These are phyloP conservation scores for Netelia fuscicornis DNA, from an alignment of 2,888 invertebrate species.

Conservation along the genomic window DNA sequence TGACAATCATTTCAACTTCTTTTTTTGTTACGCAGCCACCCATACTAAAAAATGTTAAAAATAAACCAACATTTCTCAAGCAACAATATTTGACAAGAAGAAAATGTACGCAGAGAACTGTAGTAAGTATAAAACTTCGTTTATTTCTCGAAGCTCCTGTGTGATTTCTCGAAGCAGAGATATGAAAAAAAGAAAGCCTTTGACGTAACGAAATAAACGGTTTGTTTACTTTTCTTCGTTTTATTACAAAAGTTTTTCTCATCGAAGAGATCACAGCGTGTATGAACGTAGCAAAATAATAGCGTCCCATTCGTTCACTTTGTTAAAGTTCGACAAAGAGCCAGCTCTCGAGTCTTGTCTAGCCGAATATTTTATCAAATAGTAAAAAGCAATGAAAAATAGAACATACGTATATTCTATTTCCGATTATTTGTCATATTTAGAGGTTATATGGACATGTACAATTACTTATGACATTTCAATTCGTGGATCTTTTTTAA, in stretches of 20 bases:
- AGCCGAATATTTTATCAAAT: constrained; percentile 3
- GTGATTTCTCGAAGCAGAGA: not conserved
- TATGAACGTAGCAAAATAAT: constrained; percentile 38
- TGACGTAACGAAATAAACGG: not conserved
- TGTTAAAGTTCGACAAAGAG: constrained; percentile 1
- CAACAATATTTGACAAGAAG: not conserved
- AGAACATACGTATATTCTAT: constrained; percentile 14
- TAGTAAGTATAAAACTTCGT: too few species aligned
- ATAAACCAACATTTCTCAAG: not conserved
- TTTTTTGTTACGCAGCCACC: too few species aligned
- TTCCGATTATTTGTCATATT: not conserved
- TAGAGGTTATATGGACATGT: not conserved
- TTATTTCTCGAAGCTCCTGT: too few species aligned
- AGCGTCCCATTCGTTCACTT: not conserved
- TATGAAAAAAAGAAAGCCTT: not conserved
- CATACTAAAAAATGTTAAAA: too few species aligned
- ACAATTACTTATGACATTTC: not conserved
- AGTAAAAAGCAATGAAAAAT: not conserved
- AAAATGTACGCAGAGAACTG: not conserved
- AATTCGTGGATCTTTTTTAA: not conserved
- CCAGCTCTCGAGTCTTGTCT: constrained; percentile 19
- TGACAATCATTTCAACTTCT: too few species aligned
- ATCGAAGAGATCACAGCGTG: constrained; percentile 5
- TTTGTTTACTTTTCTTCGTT: constrained; percentile 5
- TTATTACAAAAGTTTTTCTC: not conserved